Base-by-base conservation (phyloP, 2,113 vertebrate species). In the Mixornis gularis region DNA sequence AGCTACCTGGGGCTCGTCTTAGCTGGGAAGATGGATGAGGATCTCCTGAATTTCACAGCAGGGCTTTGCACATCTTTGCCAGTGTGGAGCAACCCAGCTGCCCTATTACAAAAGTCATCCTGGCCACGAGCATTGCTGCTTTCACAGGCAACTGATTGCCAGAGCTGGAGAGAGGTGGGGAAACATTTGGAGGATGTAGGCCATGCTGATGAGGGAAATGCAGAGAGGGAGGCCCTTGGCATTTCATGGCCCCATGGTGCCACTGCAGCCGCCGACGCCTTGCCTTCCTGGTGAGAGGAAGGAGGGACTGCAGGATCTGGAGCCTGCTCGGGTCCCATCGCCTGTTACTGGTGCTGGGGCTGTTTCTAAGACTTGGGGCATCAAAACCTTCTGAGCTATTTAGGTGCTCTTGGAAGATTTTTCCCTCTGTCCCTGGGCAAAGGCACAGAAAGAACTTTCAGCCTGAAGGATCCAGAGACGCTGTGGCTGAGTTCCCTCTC, bases 201-300 rank as follows among this genome's bases (percentile, higher is more conserved):
- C 40, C 19, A 27, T 17, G 38, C 36, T 64, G 59, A 46, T 52
- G 64, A 52, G 43, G 74, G 34, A 82, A 83, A 79, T 24, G 19
- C 59, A 65, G 76, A 36, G 36, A 46, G 68, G 60, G 15, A 63
- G 27, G 44, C 32, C 58, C 22, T 40, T 38, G 70, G 56, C n/a
- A 46, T 25, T 26, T 63, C 20, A 24, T 3, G 1, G 34, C 17
- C 44, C 8, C 3, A 2, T 0, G 1, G 38, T 78, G 51, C 49
- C 0, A 0, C 48, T n/a, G 49, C n/a, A 27, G 34, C 30, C 0
- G 0, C 15, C 1, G 17, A 41, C 41, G 40, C 58, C 10, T 52
- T 29, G 6, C 6, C 14, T 52, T 81, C 29, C 55, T 49, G 0
- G 0, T 0, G 0, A 53, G 34, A 10, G 18, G 21, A 49, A 36